These are phyloP conservation scores for Anguilla obscura DNA, from an alignment of 2,797 vertebrate genomes.

Conservation along the genomic window DNA sequence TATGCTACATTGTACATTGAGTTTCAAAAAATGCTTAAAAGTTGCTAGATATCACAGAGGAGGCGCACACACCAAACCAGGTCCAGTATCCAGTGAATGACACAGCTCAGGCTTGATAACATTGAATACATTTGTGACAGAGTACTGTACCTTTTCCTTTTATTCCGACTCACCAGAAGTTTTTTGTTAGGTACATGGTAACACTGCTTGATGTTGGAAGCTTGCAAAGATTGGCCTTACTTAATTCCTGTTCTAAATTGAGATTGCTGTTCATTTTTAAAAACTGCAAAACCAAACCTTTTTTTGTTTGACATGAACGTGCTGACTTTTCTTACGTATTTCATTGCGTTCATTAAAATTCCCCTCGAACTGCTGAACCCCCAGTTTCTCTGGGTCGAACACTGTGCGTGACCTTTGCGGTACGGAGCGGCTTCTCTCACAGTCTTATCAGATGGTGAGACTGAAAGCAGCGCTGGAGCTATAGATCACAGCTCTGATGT, in stretches of 20 bases:
- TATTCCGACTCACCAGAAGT: too few species aligned
- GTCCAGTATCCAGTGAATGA: neutral
- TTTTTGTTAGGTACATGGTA: too few species aligned
- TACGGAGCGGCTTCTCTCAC: constrained; percentile 25
- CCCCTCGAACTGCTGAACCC: constrained; percentile 18
- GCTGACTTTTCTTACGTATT: neutral
- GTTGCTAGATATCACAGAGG: neutral
- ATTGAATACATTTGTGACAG: neutral
- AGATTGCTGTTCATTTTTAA: too few species aligned
- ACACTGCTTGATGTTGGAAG: too few species aligned
- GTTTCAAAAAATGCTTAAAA: neutral
- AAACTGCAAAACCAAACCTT: neutral
- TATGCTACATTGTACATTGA: neutral
- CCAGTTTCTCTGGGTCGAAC: constrained; percentile 42
- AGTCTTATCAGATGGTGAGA: constrained; percentile 50
- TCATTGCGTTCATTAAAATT: constrained; percentile 8
- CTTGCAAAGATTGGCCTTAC: too few species aligned
- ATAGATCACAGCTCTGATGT: constrained; percentile 38
- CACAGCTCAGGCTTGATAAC: neutral
- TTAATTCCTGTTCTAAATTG: too few species aligned
- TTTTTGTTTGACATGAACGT: neutral
- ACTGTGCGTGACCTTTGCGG: constrained; percentile 32
- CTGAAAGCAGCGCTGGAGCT: constrained; percentile 49
- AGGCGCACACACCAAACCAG: neutral
- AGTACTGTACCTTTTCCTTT: too few species aligned